Conservation (phyloP, 2,888 invertebrate genomes). For the Tenodera sinensis region DNA sequence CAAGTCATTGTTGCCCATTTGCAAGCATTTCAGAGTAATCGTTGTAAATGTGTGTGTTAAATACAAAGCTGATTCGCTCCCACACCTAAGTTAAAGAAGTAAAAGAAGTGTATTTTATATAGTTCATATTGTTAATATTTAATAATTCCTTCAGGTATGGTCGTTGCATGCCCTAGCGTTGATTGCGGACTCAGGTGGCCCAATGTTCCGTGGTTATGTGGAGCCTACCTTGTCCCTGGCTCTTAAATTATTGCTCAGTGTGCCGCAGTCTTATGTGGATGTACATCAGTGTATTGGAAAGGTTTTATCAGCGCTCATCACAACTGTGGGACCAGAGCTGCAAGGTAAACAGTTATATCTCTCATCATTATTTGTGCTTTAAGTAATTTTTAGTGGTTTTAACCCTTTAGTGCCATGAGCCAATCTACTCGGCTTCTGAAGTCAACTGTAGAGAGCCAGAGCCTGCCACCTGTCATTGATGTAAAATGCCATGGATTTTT, state of each 20-base stretch:
- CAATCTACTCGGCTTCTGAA: too few species aligned
- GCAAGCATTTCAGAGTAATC: too few species aligned
- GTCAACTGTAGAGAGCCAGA: too few species aligned
- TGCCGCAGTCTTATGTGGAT: constrained; percentile 88
- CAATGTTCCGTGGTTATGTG: constrained; percentile 97
- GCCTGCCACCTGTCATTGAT: too few species aligned
- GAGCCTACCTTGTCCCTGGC: constrained; percentile 89
- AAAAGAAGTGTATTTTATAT: constrained; percentile 22
- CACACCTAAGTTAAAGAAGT: background rate
- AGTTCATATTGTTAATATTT: background rate
- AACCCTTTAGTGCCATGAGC: too few species aligned
- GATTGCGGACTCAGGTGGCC: constrained; percentile 96
- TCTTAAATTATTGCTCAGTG: constrained; percentile 81
- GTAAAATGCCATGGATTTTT: too few species aligned
- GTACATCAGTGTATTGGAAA: constrained; percentile 92
- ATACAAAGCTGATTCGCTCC: background rate
- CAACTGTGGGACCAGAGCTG: constrained; percentile 96
- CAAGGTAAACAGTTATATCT: constrained; percentile 58
- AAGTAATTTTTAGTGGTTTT: too few species aligned
- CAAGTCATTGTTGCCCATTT: too few species aligned
- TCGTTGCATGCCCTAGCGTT: constrained; percentile 91
- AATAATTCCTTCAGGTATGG: constrained; percentile 68
- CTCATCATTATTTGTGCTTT: too few species aligned
- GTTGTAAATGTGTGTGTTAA: background rate
- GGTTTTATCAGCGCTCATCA: constrained; percentile 90